Percentiles rank a stretch among this genome's conserved stretches.
These are phyloP conservation scores for Drosophila neutralis DNA, from an alignment of 2,888 invertebrate genomes.

Conservation along the genomic window DNA sequence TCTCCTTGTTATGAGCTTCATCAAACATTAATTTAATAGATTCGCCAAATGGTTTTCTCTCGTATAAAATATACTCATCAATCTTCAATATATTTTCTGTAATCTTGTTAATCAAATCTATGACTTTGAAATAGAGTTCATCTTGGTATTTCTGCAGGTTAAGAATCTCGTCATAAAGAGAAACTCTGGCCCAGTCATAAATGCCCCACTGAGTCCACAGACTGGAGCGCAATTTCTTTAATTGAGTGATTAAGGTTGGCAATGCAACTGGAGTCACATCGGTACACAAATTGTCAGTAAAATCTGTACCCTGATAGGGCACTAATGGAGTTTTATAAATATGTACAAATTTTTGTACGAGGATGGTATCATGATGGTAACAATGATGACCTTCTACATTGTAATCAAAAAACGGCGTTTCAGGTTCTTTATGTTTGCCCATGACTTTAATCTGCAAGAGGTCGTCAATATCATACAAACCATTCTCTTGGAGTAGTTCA, in stretches of 20 bases:
- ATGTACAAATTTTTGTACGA: too few species aligned
- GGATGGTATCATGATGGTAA: too few species aligned
- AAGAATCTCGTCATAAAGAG: conserved; percentile 83
- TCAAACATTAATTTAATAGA: conserved; percentile 88
- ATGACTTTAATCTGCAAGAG: conserved; percentile 33
- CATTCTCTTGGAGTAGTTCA: conserved; percentile 84
- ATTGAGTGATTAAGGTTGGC: conserved; percentile 32
- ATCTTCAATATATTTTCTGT: conserved; percentile 21
- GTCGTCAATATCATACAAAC: conserved; percentile 41
- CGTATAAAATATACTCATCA: conserved; percentile 42
- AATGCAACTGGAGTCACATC: conserved; percentile 45
- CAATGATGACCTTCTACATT: rapidly evolving
- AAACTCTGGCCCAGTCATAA: conserved; percentile 54
- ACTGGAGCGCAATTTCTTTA: conserved; percentile 34
- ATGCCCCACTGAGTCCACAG: conserved; percentile 53
- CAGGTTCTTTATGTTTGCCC: not conserved
- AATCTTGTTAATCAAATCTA: conserved; percentile 25
- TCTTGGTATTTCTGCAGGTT: conserved; percentile 89
- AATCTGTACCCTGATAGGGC: too few species aligned
- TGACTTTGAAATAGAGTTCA: conserved; percentile 40
- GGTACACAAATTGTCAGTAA: conserved; percentile 32
- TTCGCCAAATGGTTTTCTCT: conserved; percentile 86
- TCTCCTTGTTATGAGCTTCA: conserved; percentile 85
- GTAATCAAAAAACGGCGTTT: conserved; percentile 20
- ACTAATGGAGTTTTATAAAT: too few species aligned